These are phyloP conservation scores for Eleutherodactylus coqui DNA, from an alignment of 2,797 vertebrate genomes.

Conservation along the genomic window DNA sequence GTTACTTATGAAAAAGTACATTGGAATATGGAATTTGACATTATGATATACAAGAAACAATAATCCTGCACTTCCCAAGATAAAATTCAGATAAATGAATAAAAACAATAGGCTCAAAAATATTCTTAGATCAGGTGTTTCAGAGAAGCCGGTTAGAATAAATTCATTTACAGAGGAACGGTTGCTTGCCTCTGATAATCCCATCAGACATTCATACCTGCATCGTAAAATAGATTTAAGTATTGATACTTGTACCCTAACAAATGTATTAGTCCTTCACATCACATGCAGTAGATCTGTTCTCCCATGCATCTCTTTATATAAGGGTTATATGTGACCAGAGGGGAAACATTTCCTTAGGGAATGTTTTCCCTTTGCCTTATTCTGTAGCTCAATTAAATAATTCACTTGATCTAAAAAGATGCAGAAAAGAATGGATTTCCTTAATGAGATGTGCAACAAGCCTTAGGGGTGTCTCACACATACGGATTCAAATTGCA, in stretches of 20 bases:
- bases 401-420: too few species aligned
- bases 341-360: too few species aligned
- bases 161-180: neutral
- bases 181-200: neutral
- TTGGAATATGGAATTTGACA: slow-evolving; percentile 59
- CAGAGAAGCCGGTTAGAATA: neutral
- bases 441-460: too few species aligned
- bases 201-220: neutral
- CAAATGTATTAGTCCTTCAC: too few species aligned
- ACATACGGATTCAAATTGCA: too few species aligned
- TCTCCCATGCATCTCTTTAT: too few species aligned
- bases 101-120: slow-evolving; percentile 9
- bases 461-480: too few species aligned
- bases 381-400: too few species aligned
- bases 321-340: too few species aligned
- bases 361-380: too few species aligned
- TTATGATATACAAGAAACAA: slow-evolving; percentile 33
- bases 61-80: slow-evolving; percentile 25
- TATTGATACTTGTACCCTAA: neutral
- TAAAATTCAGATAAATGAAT: neutral
- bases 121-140: neutral
- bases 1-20: slow-evolving; percentile 54
- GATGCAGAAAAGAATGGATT: too few species aligned
- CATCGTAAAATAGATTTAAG: neutral
- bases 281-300: too few species aligned